Evolutionary conservation across 2,113 vertebrate species (phyloP), one percentile per base, ranked within the genome.

Genomic region (Engraulis encrasicolus): DNA sequence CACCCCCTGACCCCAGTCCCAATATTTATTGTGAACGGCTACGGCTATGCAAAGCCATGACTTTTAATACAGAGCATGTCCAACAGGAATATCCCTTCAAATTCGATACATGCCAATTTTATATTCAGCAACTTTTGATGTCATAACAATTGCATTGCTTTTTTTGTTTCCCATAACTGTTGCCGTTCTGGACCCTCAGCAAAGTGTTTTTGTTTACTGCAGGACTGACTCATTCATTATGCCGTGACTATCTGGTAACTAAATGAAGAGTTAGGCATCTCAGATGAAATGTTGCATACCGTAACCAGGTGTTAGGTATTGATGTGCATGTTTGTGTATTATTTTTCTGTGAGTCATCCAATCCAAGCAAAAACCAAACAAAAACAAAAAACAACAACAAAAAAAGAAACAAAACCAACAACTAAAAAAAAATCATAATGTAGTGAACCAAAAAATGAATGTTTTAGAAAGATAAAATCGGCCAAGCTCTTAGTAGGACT

Each of bases 401-500:
- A 91, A 91, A n/a, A n/a, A n/a, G n/a, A 89, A 87, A 86, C 82
- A 88, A 50, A 84, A 37, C 48, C n/a, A n/a, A n/a, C n/a, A n/a
- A 90, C 89, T 90, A 92, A 90, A 48, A 79, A 91, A 82, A 78
- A 89, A 91, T 90, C 89, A 80, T 82, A 87, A 91, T 74, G 66
- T 34, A 74, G 89, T 90, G 89, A 85, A 92, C 40, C n/a, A 90
- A 92, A 93, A 83, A 94, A 66, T 54, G 11, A 92, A 92, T 92
- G 91, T 90, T 74, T 89, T 83, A 93, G 91, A 91, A 92, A 92
- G 92, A 93, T 91, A 93, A 92, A n/a, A 89, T 93, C 92, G 94
- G 93, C 94, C 93, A 95, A 94, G 92, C 92, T 94, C 88, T 91
- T 89, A 77, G 36, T 93, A 92, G 66, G 90, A 88, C 90, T 91